These are phyloP conservation scores for Girardinus metallicus DNA, from an alignment of 2,797 vertebrate genomes.

Conservation along the genomic window DNA sequence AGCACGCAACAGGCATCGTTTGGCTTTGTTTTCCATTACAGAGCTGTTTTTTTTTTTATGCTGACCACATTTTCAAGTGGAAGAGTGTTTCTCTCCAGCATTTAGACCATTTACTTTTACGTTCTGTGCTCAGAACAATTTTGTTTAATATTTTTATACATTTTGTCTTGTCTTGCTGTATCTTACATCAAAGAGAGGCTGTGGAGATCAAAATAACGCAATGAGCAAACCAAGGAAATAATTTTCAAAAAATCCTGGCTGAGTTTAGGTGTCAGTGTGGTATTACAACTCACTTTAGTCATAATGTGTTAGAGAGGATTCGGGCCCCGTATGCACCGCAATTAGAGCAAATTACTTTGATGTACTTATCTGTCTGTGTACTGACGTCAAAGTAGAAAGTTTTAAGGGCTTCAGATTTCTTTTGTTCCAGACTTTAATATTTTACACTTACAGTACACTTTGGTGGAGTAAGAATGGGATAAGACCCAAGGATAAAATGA, in stretches of 20 bases:
- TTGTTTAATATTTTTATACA: background rate
- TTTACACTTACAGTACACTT: slow-evolving; percentile 51
- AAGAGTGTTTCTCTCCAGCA: background rate
- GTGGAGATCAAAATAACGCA: slow-evolving; percentile 5
- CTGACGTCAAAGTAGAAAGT: slow-evolving; percentile 38
- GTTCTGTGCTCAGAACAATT: no score
- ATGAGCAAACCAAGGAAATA: slow-evolving; percentile 1
- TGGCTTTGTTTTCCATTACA: background rate
- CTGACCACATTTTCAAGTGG: background rate
- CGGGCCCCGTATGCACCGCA: slow-evolving; percentile 22
- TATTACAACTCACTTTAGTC: slow-evolving; percentile 18
- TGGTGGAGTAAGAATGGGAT: slow-evolving; percentile 50
- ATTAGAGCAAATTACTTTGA: slow-evolving; percentile 57
- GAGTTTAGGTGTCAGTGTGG: slow-evolving; percentile 7
- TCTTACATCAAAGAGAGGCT: slow-evolving; percentile 9
- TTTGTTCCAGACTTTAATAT: slow-evolving; percentile 48
- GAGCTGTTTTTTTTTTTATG: background rate
- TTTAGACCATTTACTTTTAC: background rate
- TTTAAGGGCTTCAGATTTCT: slow-evolving; percentile 37
- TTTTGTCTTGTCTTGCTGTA: background rate
- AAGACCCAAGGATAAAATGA: slow-evolving; percentile 60
- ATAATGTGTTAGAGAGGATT: slow-evolving; percentile 15
- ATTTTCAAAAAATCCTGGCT: slow-evolving; percentile 10
- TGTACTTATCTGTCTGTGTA: slow-evolving; percentile 32
- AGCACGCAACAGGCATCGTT: background rate